Conservation (phyloP, 2,888 invertebrate species). For the Piscicola geometra region DNA sequence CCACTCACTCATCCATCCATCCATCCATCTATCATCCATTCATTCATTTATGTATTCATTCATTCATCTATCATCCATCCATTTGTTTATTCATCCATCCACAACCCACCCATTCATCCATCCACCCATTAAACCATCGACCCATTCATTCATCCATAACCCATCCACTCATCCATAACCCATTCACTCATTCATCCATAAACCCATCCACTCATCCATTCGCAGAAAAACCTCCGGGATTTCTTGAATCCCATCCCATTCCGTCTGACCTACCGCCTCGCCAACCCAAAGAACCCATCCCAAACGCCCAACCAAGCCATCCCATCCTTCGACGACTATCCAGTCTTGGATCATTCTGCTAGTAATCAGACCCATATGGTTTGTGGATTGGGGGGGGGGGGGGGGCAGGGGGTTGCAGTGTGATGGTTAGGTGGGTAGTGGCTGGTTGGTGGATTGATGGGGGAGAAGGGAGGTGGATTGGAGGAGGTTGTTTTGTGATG, state of each 20-base stretch:
- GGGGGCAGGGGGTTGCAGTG: conserved; percentile 12
- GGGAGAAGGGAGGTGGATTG: background rate
- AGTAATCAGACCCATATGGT: background rate
- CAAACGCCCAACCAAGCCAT: conserved; percentile 53
- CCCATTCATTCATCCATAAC: too few relatives aligned
- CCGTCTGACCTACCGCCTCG: conserved; percentile 75
- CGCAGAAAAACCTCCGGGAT: conserved; percentile 53
- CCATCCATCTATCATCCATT: conserved; percentile 15
- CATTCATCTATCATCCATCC: conserved; percentile 21
- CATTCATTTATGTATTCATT: conserved; percentile 44
- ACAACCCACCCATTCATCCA: background rate
- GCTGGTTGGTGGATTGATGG: background rate
- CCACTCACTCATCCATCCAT: too few relatives aligned
- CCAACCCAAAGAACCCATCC: conserved; percentile 46
- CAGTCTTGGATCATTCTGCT: conserved; percentile 72
- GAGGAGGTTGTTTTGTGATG: background rate
- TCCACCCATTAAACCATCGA: background rate
- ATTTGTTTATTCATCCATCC: background rate
- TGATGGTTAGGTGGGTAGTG: background rate
- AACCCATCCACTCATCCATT: too few relatives aligned
- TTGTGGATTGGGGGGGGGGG: conserved; percentile 6
- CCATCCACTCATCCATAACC: background rate
- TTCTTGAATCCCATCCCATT: conserved; percentile 61
- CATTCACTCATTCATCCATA: conserved; percentile 7
- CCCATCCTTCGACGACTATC: conserved; percentile 71